These are phyloP conservation scores for Poecilia latipinna DNA, from an alignment of 2,113 vertebrate species.

Conservation along the genomic window DNA sequence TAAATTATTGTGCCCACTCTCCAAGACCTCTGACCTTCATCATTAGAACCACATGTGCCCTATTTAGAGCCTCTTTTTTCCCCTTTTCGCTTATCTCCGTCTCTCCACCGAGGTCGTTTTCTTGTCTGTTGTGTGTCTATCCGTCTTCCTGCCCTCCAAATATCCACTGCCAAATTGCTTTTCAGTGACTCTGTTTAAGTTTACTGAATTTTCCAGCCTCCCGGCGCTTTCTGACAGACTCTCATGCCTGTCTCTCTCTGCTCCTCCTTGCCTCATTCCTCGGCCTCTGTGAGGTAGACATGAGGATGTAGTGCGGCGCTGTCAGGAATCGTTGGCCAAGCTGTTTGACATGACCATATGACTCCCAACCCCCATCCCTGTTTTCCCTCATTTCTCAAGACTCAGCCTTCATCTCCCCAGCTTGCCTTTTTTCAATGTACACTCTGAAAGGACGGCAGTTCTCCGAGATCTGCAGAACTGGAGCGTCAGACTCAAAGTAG, in stretches of 20 bases:
- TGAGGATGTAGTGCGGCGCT: constrained; percentile 48
- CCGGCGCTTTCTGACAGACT: constrained; percentile 71
- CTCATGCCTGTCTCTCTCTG: constrained; percentile 54
- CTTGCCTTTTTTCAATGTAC: constrained; percentile 6
- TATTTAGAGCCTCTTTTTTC: constrained; percentile 4
- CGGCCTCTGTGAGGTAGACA: constrained; percentile 51
- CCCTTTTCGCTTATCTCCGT: neutral
- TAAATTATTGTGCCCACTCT: constrained; percentile 47
- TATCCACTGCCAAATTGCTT: constrained; percentile 41
- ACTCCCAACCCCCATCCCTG: constrained; percentile 32
- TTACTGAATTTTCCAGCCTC: constrained; percentile 79
- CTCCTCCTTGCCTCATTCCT: constrained; percentile 60
- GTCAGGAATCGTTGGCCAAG: constrained; percentile 55
- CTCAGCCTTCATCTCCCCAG: neutral
- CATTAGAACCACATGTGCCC: constrained; percentile 42
- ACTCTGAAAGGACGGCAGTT: constrained; percentile 3
- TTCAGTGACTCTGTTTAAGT: constrained; percentile 62
- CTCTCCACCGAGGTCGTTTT: constrained; percentile 18
- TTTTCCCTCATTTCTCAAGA: constrained; percentile 23
- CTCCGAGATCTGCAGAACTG: neutral
- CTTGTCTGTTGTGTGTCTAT: constrained; percentile 14
- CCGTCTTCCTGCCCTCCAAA: constrained; percentile 31
- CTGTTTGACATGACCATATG: constrained; percentile 56
- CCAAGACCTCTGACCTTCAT: constrained; percentile 34
- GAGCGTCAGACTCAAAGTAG: neutral